These are phyloP conservation scores for Drosophila anomalata DNA, from an alignment of 2,888 invertebrate species.

Conservation along the genomic window DNA sequence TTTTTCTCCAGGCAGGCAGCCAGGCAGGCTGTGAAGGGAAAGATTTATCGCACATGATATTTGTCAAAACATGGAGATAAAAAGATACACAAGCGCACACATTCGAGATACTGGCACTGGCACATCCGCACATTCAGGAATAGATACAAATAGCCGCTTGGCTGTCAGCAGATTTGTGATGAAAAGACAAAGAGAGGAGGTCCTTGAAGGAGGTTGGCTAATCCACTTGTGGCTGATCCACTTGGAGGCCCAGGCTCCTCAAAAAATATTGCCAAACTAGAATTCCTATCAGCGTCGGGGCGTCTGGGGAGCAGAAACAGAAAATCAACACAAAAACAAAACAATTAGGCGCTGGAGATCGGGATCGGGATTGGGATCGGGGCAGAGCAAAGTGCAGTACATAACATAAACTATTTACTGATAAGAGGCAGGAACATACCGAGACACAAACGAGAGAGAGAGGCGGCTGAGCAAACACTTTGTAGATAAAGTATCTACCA, in stretches of 20 bases:
- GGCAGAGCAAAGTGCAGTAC: conserved; percentile 46
- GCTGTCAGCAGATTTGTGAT: conserved; percentile 63
- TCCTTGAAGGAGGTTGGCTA: conserved; percentile 24
- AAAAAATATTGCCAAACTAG: conserved; percentile 25
- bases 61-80: conserved; percentile 60
- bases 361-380: conserved; percentile 7
- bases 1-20: conserved; percentile 33
- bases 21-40: conserved; percentile 20
- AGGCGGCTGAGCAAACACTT: conserved; percentile 74
- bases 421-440: conserved; percentile 57
- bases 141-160: conserved; percentile 32
- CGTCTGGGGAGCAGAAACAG: conserved; percentile 29
- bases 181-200: conserved; percentile 47
- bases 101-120: conserved; percentile 16
- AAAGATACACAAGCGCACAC: conserved; percentile 52
- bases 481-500: conserved; percentile 70
- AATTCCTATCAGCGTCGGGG: conserved; percentile 46
- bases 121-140: conserved; percentile 37
- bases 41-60: conserved; percentile 67
- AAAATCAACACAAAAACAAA: conserved; percentile 45
- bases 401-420: conserved; percentile 76
- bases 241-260: background rate
- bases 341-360: conserved; percentile 30
- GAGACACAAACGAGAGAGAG: conserved; percentile 1
- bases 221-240: conserved; percentile 36